Evolutionary conservation across 2,113 vertebrate species (phyloP).

Genomic region (Ursus arctos): DNA sequence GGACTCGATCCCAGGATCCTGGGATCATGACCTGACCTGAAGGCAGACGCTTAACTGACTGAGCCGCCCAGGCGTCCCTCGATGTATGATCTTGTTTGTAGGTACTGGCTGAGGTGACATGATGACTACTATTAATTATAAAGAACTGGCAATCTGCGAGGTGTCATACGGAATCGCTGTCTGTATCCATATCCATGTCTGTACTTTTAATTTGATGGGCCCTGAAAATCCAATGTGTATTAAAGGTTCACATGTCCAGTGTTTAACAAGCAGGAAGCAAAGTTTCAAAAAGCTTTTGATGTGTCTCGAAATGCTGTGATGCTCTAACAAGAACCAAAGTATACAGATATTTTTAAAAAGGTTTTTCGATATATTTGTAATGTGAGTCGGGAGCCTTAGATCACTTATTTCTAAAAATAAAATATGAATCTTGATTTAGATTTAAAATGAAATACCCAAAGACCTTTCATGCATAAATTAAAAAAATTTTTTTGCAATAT

Average conservation of each 20-base stretch:
- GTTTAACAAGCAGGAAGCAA: not conserved
- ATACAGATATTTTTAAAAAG: not conserved
- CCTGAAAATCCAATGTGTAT: not conserved
- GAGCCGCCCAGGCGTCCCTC: not conserved
- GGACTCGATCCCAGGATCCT: not conserved
- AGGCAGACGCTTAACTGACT: not conserved
- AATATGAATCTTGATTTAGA: not conserved
- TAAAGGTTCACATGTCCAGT: not conserved
- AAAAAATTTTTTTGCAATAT: not conserved
- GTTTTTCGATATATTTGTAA: not conserved
- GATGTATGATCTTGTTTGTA: not conserved
- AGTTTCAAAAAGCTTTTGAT: not conserved
- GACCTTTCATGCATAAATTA: not conserved
- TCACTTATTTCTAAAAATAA: constrained; percentile 41
- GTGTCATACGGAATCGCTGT: not conserved
- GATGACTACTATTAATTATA: not conserved
- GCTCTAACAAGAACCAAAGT: not conserved
- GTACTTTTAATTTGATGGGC: not conserved
- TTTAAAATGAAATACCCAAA: constrained; percentile 26
- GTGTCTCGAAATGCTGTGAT: not conserved
- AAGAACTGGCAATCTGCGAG: not conserved
- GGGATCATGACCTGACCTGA: not conserved
- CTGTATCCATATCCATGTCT: not conserved
- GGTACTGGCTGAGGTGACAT: not conserved
- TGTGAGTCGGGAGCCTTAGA: not conserved